A percentile compares a stretch with the other conserved stretches of the same genome.
Conservation (phyloP, 1,140 invertebrate species). For the Pogonus chalceus region DNA sequence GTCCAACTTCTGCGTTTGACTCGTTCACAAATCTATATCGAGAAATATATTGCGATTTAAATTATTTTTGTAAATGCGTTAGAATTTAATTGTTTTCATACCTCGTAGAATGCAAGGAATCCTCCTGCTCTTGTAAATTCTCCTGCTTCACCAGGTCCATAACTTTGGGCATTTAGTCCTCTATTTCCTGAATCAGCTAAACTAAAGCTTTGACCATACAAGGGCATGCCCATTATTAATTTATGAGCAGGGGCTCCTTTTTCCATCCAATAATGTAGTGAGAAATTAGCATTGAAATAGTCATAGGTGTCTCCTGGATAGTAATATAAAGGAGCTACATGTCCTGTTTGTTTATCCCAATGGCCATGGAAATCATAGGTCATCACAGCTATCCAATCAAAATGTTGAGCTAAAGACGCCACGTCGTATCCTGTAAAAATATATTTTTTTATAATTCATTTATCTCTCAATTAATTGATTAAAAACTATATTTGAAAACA, state of each 20-base stretch:
- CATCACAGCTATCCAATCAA: constrained; percentile 87
- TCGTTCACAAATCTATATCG: constrained; percentile 50
- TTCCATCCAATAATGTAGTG: constrained; percentile 68
- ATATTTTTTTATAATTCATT: constrained; percentile 32
- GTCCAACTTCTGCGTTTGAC: constrained; percentile 52
- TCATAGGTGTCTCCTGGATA: constrained; percentile 60
- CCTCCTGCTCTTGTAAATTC: constrained; percentile 68
- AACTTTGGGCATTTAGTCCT: constrained; percentile 53
- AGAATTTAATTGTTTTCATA: constrained; percentile 25
- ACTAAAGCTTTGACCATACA: constrained; percentile 75
- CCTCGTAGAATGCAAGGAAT: constrained; percentile 78
- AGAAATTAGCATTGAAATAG: constrained; percentile 73
- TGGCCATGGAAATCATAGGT: constrained; percentile 82
- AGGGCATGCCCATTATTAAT: constrained; percentile 68
- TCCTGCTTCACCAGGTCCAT: constrained; percentile 67
- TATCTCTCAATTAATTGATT: neutral
- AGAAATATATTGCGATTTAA: neutral
- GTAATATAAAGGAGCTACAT: constrained; percentile 70
- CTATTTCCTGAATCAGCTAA: constrained; percentile 47
- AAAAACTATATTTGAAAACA: constrained; percentile 20
- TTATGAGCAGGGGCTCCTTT: constrained; percentile 62
- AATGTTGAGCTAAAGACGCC: constrained; percentile 51
- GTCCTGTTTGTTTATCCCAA: constrained; percentile 83
- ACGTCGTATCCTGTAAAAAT: too few species aligned
- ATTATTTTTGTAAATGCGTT: neutral